Evolutionary conservation across 2,797 vertebrate genomes (phyloP), one percentile per base, ranked within the genome.

Genomic region (Tenualosa thibaudeaui): DNA sequence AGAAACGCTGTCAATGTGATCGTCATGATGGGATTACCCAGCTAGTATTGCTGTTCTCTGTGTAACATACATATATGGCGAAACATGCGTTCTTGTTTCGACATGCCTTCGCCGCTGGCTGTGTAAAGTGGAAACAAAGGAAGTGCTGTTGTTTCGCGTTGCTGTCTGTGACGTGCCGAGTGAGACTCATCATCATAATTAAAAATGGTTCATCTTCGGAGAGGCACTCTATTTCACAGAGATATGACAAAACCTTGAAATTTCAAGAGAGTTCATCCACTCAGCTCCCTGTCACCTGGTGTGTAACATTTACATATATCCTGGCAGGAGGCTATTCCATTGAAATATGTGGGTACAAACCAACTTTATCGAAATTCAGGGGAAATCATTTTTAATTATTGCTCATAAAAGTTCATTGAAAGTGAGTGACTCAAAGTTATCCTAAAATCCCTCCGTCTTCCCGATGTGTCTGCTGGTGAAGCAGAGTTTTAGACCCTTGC

Each of bases 111-210:
- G 19, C 71, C 22, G 31, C 40, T 37, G 71, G 37, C 71, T 46
- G 71, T 78, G 40, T 43, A 78, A 40, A 78, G 15, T 78, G 40
- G 71, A 43, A 78, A 78, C 71, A 78, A 78, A 78, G 71, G 37
- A 78, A 78, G 71, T 46, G 15, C 15, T 78, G 71, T 78, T 78
- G 71, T 43, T 46, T 40, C 46, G 71, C 2, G 71, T 10, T 4
- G 19, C 19, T 22, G 5, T 37, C 31, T 78, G 37, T 78, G 71
- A 78, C 19, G 71, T 10, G 37, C 68, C 40, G 17, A 43, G 68
- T 17, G 5, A 40, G 68, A 75, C 31, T 43, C 10, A 75, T 75
- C 12, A 31, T 75, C 19, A 71, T 68, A 10, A 37, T 75, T 75
- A 43, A 15, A 75, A 43, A 19, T n/a, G 13, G 68, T 4, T 37